phyloP scores from a whole-genome alignment of 2,797 vertebrate genomes.

The Mionectes olivaceus region DNA sequence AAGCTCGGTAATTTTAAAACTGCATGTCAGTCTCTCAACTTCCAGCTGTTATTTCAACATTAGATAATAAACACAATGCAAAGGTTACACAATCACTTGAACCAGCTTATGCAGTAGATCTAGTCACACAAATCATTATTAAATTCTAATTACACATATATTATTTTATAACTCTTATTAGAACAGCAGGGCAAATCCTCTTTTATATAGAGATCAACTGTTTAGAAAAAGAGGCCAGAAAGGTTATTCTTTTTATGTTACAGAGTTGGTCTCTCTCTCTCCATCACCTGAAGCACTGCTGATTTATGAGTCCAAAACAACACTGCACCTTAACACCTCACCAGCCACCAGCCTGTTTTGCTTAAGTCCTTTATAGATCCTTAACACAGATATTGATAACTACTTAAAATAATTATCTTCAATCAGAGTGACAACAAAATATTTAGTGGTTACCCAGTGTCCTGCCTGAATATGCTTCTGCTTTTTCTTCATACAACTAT shows the following conservation, averaged over 20 bases:
- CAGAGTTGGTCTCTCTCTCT: not conserved
- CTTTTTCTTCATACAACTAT: not conserved
- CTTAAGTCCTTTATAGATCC: not conserved
- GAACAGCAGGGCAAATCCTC: slow-evolving; percentile 50
- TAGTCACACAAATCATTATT: slow-evolving; percentile 51
- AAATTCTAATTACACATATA: slow-evolving; percentile 66
- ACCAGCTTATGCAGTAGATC: slow-evolving; percentile 44
- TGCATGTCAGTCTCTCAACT: slow-evolving; percentile 44
- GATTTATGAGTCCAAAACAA: slow-evolving; percentile 25
- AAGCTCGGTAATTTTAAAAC: slow-evolving; percentile 59
- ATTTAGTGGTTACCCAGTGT: not conserved
- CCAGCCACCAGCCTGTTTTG: not conserved
- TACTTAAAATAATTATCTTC: slow-evolving; percentile 6
- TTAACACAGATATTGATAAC: not conserved
- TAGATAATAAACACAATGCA: slow-evolving; percentile 64
- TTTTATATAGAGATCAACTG: slow-evolving; percentile 23
- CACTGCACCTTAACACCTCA: slow-evolving; percentile 12
- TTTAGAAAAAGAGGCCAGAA: slow-evolving; percentile 12
- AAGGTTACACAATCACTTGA: slow-evolving; percentile 61
- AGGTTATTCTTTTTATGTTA: not conserved
- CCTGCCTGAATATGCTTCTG: not conserved
- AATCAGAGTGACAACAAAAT: not conserved
- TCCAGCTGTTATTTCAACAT: slow-evolving; percentile 66
- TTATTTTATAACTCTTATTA: slow-evolving; percentile 59
- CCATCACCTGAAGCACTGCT: not conserved